Percentiles rank a stretch among this genome's conserved stretches.
Conservation (phyloP, 2,797 vertebrate species). For the Tapirus indicus region DNA sequence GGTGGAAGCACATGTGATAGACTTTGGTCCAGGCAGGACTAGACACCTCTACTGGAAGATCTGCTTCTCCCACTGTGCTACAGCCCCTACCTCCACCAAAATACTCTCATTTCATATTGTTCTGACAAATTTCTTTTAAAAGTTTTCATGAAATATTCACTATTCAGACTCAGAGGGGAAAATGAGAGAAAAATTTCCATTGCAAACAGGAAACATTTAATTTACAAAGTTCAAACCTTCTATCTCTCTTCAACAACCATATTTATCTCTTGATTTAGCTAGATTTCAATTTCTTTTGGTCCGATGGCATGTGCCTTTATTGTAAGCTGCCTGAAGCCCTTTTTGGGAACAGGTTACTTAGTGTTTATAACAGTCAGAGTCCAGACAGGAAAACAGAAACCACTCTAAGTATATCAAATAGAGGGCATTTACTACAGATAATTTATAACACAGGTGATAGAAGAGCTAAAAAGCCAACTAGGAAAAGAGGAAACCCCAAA, state of each 20-base stretch:
- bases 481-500: background rate
- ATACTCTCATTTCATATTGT: background rate
- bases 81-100: background rate
- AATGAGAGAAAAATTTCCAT: background rate
- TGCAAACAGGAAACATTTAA: background rate
- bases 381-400: background rate
- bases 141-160: background rate
- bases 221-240: background rate
- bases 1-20: background rate
- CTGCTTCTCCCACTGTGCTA: background rate
- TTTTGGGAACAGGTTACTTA: background rate
- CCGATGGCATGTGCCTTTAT: background rate
- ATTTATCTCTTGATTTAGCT: background rate
- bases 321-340: background rate
- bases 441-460: background rate
- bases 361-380: background rate
- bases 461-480: background rate
- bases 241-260: background rate
- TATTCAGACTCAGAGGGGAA: background rate
- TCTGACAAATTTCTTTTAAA: background rate
- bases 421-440: background rate
- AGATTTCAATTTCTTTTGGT: background rate
- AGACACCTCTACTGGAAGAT: background rate
- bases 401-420: background rate
- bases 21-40: background rate